These are phyloP conservation scores for Etia nguti DNA, from an alignment of 2,113 vertebrate genomes.

Conservation along the genomic window DNA sequence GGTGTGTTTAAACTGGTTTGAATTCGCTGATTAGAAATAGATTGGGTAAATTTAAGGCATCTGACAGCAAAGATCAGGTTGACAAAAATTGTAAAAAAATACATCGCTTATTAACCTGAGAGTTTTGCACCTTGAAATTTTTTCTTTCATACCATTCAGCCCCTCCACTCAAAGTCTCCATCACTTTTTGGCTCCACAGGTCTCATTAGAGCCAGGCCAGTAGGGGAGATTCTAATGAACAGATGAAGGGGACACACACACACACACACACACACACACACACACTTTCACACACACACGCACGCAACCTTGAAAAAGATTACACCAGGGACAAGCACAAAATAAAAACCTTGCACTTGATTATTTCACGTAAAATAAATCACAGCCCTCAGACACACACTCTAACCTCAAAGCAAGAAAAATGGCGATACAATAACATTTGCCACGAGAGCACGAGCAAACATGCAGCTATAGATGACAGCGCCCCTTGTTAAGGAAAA, in stretches of 20 bases:
- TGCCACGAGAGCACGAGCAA: background rate
- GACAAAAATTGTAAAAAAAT: background rate
- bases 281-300: background rate
- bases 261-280: slow-evolving; percentile 4
- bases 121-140: background rate
- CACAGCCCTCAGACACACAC: slow-evolving; percentile 26
- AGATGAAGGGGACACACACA: slow-evolving; percentile 46
- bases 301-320: slow-evolving; percentile 60
- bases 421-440: slow-evolving; percentile 10
- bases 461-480: slow-evolving; percentile 15
- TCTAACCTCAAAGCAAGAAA: slow-evolving; percentile 9
- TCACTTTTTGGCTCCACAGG: slow-evolving; percentile 41
- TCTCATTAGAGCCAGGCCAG: slow-evolving; percentile 59
- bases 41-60: background rate
- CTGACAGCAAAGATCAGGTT: background rate
- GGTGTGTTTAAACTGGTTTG: background rate
- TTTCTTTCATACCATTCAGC: background rate
- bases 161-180: slow-evolving; percentile 19
- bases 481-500: slow-evolving; percentile 33
- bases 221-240: slow-evolving; percentile 58
- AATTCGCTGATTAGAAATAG: background rate
- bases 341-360: slow-evolving; percentile 62
- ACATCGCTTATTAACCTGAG: background rate
- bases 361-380: slow-evolving; percentile 65
- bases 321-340: slow-evolving; percentile 27